Base-by-base conservation (phyloP, 2,113 vertebrate species). In the Cinclus cinclus region DNA sequence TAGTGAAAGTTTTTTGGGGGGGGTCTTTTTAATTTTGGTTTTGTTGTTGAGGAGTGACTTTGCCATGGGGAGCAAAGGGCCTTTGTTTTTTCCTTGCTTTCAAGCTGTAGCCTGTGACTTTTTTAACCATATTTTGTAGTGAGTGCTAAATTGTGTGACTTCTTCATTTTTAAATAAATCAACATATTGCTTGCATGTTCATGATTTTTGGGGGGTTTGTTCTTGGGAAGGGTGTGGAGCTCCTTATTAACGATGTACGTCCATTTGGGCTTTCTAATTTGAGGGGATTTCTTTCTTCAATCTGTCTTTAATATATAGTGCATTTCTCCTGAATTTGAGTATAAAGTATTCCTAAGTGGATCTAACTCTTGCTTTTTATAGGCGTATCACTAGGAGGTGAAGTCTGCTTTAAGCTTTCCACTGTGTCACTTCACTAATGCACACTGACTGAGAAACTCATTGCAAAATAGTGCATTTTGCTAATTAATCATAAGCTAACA, bases 21-120 rank as follows among this genome's bases (percentile, higher is more conserved):
- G 82, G 33, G 73, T 97, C 95, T 97, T 97, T 97, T 98, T 96
- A 94, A 97, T 98, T 98, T 98, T 94, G 95, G 85, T 98, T 98
- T 98, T 98, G 98, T 98, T 98, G 93, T 97, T 98, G 98, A 99
- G 98, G 98, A 97, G 98, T 99, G 97, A 98, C 98, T 99, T 99
- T 99, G 98, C 98, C 96, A 97, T 97, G 98, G 98, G 98, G 97
- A 97, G 98, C 98, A 98, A 98, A 98, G 97, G 98, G 97, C 95
- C 94, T 96, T 92, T 94, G 97, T 96, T 96, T 96, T 96, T 98
- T 94, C 73, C 94, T 97, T 98, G 98, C 98, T 98, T 98, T 98
- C 95, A 96, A 98, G 98, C 98, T 99, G 97, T 98, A 98, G 98
- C 98, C 98, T 99, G 98, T 97, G 96, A 97, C 88, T 98, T 98